A percentile compares a stretch with the other conserved stretches of the same genome.
Conservation (phyloP, 2,113 vertebrate species). For the Orthonyx spaldingii region DNA sequence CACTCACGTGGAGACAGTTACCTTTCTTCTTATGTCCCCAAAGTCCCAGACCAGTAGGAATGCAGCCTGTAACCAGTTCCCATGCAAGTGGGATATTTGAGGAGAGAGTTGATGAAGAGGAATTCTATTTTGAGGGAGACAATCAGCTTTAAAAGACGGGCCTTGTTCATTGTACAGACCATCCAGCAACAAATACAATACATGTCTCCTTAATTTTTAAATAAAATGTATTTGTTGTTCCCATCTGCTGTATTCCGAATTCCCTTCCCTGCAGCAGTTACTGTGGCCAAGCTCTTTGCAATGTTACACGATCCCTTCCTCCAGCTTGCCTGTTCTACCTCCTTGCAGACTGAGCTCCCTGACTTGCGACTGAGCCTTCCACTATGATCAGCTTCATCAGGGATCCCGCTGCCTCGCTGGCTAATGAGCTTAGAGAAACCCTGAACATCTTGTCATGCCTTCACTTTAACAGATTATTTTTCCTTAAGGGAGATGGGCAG, state of each 20-base stretch:
- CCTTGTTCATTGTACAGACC: neutral
- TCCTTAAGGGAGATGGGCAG: neutral
- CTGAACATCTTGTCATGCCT: slow-evolving; percentile 7
- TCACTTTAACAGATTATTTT: neutral
- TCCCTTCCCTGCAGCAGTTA: neutral
- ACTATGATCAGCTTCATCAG: neutral
- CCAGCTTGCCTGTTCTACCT: neutral
- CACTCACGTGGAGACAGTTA: neutral
- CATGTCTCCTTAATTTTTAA: neutral
- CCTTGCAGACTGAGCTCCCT: neutral
- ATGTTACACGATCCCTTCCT: neutral
- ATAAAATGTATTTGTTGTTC: neutral
- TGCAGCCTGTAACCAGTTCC: neutral
- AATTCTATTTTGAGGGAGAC: neutral
- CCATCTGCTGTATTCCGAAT: neutral
- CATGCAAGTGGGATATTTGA: neutral
- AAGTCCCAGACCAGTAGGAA: neutral
- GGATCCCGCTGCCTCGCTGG: neutral
- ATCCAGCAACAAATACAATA: neutral
- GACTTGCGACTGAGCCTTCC: neutral
- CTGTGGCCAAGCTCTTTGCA: neutral
- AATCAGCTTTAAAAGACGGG: neutral
- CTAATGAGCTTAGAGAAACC: slow-evolving; percentile 4
- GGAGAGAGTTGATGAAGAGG: neutral
- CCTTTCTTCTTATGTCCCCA: neutral